These are phyloP conservation scores for Karalla daura DNA, from an alignment of 2,797 vertebrate species.

Conservation along the genomic window DNA sequence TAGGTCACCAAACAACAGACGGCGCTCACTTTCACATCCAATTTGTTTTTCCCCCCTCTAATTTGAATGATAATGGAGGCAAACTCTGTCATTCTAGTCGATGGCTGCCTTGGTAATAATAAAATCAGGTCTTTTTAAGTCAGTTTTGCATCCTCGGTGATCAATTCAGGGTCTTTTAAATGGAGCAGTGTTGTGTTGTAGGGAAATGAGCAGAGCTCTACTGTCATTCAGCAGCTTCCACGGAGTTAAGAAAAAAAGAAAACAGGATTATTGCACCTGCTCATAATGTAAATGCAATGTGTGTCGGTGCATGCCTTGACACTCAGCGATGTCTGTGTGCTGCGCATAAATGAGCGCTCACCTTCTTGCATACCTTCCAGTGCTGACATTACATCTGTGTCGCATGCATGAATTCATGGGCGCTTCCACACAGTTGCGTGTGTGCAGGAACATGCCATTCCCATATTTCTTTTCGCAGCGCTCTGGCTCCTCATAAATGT, in stretches of 20 bases:
- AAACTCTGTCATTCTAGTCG: constrained; percentile 12
- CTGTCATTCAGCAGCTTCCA: constrained; percentile 40
- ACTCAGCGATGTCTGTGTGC: neutral
- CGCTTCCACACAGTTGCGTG: constrained; percentile 20
- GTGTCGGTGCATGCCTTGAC: constrained; percentile 4
- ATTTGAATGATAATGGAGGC: constrained; percentile 56
- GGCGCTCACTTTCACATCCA: constrained; percentile 15
- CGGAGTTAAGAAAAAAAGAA: constrained; percentile 29
- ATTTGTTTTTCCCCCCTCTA: constrained; percentile 47
- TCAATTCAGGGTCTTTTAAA: constrained; percentile 41
- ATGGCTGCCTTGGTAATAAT: constrained; percentile 29
- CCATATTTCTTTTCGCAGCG: constrained; percentile 31
- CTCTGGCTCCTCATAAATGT: constrained; percentile 59
- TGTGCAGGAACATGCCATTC: constrained; percentile 46
- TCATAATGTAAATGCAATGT: constrained; percentile 30
- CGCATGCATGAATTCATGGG: constrained; percentile 43
- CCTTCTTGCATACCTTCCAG: constrained; percentile 12
- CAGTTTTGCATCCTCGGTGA: constrained; percentile 22
- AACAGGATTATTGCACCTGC: constrained; percentile 24
- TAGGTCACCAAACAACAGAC: constrained; percentile 16
- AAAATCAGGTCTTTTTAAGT: constrained; percentile 33
- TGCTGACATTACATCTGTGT: constrained; percentile 28
- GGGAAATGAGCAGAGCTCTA: constrained; percentile 42
- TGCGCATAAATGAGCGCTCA: constrained; percentile 32
- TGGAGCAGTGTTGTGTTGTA: constrained; percentile 15